Percentiles rank a stretch among this genome's conserved stretches.
phyloP scores from a whole-genome alignment of 2,888 invertebrate species.

The Linnaemya vulpina region DNA sequence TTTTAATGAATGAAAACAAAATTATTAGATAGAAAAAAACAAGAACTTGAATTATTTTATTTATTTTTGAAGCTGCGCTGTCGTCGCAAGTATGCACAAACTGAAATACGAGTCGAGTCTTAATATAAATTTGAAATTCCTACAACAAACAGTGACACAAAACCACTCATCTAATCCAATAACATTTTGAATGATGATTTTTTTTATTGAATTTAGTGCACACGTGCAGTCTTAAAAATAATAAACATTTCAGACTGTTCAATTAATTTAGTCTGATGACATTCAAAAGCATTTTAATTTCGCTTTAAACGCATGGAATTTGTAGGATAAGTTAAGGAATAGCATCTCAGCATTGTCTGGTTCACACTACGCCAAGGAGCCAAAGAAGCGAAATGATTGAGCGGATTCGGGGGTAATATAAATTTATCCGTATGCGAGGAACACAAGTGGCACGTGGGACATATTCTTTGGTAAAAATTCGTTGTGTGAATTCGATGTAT shows the following conservation, averaged over 20 bases:
- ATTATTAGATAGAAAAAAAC: slow-evolving; percentile 25
- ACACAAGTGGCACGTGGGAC: too few relatives aligned
- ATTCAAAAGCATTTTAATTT: background rate
- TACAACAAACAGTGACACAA: background rate
- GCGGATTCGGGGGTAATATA: too few relatives aligned
- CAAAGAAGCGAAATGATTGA: background rate
- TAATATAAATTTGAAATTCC: slow-evolving; percentile 28
- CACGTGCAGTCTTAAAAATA: background rate
- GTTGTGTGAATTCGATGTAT: too few relatives aligned
- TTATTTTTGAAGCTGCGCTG: slow-evolving; percentile 31
- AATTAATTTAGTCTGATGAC: background rate
- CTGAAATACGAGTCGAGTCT: background rate
- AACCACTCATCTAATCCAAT: slow-evolving; percentile 24
- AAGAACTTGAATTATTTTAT: slow-evolving; percentile 28
- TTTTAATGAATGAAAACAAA: slow-evolving; percentile 50
- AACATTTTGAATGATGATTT: slow-evolving; percentile 1
- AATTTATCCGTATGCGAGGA: too few relatives aligned
- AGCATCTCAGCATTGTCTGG: too few relatives aligned
- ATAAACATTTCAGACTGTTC: background rate
- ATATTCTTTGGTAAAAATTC: too few relatives aligned
- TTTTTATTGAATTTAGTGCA: background rate
- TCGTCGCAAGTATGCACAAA: background rate
- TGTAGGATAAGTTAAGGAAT: background rate
- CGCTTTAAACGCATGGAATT: background rate
- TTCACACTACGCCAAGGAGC: too few relatives aligned